Evolutionary conservation across 2,888 invertebrate species (phyloP).

Genomic region (Conomelus anceps): DNA sequence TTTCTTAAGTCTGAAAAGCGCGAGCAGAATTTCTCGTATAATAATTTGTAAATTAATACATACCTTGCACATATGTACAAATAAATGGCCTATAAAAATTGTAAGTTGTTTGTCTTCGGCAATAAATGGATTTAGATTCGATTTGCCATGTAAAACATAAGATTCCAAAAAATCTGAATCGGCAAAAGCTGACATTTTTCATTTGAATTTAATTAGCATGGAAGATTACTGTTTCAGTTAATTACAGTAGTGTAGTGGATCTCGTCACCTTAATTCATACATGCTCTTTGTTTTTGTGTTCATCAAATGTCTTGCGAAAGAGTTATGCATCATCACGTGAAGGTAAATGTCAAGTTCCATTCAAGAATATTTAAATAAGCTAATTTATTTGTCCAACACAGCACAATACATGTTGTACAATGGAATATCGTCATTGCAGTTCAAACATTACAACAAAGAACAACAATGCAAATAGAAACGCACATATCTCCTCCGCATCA

Average conservation of each 20-base stretch:
- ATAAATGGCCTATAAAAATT: too few species aligned
- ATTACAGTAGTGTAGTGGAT: background rate
- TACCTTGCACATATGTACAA: too few species aligned
- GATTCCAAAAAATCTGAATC: too few species aligned
- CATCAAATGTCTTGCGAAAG: background rate
- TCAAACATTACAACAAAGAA: background rate
- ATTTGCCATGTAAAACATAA: too few species aligned
- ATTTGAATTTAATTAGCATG: background rate
- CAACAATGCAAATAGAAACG: background rate
- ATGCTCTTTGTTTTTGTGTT: background rate
- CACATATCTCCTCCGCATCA: background rate
- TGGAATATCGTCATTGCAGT: background rate
- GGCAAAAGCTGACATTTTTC: background rate
- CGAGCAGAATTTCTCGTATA: too few species aligned
- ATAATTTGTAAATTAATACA: too few species aligned
- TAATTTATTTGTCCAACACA: background rate
- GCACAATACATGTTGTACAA: background rate
- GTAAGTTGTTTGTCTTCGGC: too few species aligned
- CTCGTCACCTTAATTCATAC: background rate
- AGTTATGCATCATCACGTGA: background rate
- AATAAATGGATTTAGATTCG: too few species aligned
- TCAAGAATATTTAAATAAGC: background rate
- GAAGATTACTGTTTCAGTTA: background rate
- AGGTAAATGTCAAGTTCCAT: background rate
- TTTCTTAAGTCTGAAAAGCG: too few species aligned